Evolutionary conservation across 53 echinoderm and acorn worm species (phyloP), one percentile per base, ranked within the genome.

Genomic region (Henricia sp.): DNA sequence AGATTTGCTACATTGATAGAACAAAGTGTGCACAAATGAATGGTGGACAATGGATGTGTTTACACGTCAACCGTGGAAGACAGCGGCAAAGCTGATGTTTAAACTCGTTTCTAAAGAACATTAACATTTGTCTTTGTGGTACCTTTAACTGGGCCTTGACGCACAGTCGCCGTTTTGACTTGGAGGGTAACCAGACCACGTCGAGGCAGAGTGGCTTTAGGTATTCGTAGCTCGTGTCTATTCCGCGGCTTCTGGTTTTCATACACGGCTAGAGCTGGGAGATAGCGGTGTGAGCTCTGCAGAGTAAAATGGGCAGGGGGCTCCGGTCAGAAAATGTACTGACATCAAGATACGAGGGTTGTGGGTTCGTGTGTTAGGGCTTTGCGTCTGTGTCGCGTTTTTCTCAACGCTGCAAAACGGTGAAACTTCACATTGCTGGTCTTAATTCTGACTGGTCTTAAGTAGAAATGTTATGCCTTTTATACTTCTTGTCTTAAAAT

Each of bases 211-310:
- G 85, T 82, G 2, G 93, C 88, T 60, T 93, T 93, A 1, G 93
- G 88, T 44, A 88, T 56, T 3, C 65, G 55, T 67, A 90, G 70
- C 88, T 93, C 90, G 20, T 90, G 38, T 39, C 90, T 64, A 42
- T 93, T 93, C 9, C 74, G 69, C 6, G 90, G 87, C 40, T 72
- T 84, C 11, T 54, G 78, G 27, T 71, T 88, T 20, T 83, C 68
- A 8, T 87, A 88, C 3, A 87, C 63, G 44, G 87, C 46, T 23
- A 90, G 68, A 0, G 93, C 71, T 28, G 93, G 93, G 12, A 93
- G 83, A 62, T 88, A 93, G 44, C 85, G 87, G 73, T 93, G 93
- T 26, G 93, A 93, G 52, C 88, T 93, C 93, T 93, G 58, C 33
- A 72, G 3, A 3, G 13, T 67, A 24, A 0, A 39, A n/a, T 19